These are phyloP conservation scores for Daboia siamensis DNA, from an alignment of 2,113 vertebrate species.

Conservation along the genomic window DNA sequence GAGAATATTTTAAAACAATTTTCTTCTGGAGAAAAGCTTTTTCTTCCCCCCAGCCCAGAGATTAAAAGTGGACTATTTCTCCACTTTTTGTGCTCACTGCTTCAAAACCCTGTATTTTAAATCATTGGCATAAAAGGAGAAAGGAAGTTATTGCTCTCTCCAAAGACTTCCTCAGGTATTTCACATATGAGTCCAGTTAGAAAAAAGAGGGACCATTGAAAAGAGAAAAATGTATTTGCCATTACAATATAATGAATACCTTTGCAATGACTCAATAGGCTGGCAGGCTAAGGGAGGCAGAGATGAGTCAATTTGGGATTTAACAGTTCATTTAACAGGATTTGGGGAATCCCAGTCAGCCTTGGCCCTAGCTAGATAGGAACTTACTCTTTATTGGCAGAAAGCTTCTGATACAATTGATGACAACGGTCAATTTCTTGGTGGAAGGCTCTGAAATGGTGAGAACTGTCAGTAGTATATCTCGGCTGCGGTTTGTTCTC, in stretches of 20 bases:
- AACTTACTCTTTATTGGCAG: constrained; percentile 18
- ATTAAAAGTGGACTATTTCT: not conserved
- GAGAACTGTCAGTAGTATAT: not conserved
- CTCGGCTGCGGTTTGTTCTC: no score
- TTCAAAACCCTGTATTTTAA: constrained; percentile 31
- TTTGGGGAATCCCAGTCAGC: not conserved
- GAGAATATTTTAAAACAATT: constrained; percentile 13
- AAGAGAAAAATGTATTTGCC: constrained; percentile 46
- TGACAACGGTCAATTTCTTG: not conserved
- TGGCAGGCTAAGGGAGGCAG: constrained; percentile 39
- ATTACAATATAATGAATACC: constrained; percentile 40
- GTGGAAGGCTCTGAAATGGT: not conserved
- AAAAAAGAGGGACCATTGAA: constrained; percentile 31
- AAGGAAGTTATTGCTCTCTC: constrained; percentile 24
- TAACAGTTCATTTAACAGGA: constrained; percentile 49
- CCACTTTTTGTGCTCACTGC: not conserved
- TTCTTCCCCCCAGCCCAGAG: not conserved
- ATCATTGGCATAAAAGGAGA: constrained; percentile 29
- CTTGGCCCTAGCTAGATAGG: not conserved
- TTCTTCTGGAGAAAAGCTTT: not conserved
- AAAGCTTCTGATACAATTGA: constrained; percentile 8
- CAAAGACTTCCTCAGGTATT: constrained; percentile 46
- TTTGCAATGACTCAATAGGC: constrained; percentile 40
- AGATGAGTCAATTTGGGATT: constrained; percentile 51
- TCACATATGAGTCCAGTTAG: constrained; percentile 27